phyloP scores from a whole-genome alignment of 2,888 invertebrate genomes.

The Ceraclea dissimilis region DNA sequence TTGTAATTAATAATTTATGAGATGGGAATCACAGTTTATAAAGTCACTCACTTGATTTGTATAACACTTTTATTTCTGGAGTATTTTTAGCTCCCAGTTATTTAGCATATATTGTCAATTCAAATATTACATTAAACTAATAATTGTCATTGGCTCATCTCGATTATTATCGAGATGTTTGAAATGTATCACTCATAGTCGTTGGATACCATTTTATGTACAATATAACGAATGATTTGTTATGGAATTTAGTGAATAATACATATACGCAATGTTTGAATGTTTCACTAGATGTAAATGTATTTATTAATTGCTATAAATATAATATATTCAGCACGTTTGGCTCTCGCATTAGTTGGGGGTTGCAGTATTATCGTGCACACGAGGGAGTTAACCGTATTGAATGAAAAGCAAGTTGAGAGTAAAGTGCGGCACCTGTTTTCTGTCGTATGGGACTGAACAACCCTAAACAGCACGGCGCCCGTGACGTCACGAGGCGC shows the following conservation, averaged over 20 bases:
- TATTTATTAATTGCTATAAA: no score
- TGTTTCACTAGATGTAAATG: no score
- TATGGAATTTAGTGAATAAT: no score
- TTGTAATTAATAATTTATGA: slow-evolving; percentile 2
- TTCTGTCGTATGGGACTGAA: slow-evolving; percentile 15
- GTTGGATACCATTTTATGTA: neutral
- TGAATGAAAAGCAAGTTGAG: slow-evolving; percentile 6
- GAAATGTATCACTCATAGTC: neutral
- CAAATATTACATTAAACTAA: neutral
- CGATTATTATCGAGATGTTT: neutral
- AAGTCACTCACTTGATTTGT: neutral
- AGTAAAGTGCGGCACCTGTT: slow-evolving; percentile 17
- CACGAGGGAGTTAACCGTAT: slow-evolving; percentile 10
- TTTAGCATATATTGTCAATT: neutral
- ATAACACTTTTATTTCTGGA: neutral
- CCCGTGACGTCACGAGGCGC: slow-evolving; percentile 21
- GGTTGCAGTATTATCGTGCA: neutral
- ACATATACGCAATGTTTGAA: no score
- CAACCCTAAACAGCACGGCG: slow-evolving; percentile 9
- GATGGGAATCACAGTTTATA: neutral
- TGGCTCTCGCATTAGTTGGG: neutral
- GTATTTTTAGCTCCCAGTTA: neutral
- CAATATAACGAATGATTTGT: neutral
- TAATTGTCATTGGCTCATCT: neutral
- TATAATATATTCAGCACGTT: neutral